A percentile compares a stretch with the other conserved stretches of the same genome.
These are phyloP conservation scores for Bursaphelenchus okinawaensis DNA, from an alignment of 2,888 invertebrate genomes.

Conservation along the genomic window DNA sequence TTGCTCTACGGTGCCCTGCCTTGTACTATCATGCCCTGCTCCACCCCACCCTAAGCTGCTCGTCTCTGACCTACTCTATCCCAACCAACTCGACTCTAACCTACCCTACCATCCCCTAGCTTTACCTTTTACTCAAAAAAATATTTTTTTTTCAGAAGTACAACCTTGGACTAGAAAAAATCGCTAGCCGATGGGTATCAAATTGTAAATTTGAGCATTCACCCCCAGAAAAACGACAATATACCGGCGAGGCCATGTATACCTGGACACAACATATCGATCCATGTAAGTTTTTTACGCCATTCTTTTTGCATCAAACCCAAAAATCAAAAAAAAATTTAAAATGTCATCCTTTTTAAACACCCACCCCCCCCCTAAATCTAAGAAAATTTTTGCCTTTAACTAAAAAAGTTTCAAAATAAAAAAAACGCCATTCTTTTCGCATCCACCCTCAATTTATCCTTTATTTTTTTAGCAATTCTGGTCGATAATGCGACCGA, in stretches of 20 bases:
- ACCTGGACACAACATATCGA: constrained; percentile 7
- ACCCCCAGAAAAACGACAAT: constrained; percentile 12
- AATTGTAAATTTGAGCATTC: constrained; percentile 18
- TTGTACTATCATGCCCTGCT: no score
- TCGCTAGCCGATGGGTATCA: constrained; percentile 10
- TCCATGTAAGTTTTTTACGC: constrained; percentile 5
- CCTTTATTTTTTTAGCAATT: constrained; percentile 11
- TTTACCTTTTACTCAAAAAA: no score
- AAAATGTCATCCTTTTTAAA: no score
- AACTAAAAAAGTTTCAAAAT: not conserved
- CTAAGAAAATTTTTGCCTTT: not conserved
- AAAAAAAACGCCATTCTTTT: not conserved
- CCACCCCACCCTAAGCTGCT: no score
- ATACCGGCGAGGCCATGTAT: constrained; percentile 18
- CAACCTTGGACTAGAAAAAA: constrained; percentile 1
- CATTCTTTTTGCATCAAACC: not conserved
- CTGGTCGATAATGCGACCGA: constrained; percentile 18
- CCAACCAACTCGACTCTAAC: no score
- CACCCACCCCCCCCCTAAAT: not conserved
- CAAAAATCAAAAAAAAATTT: no score
- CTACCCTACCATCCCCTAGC: no score
- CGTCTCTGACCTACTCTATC: no score
- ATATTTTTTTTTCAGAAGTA: constrained; percentile 14
- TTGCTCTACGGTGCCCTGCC: no score
- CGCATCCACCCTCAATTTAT: not conserved